A percentile compares a stretch with the other conserved stretches of the same genome.
Conservation (phyloP, 2,113 vertebrate genomes). For the Saccopteryx leptura region DNA sequence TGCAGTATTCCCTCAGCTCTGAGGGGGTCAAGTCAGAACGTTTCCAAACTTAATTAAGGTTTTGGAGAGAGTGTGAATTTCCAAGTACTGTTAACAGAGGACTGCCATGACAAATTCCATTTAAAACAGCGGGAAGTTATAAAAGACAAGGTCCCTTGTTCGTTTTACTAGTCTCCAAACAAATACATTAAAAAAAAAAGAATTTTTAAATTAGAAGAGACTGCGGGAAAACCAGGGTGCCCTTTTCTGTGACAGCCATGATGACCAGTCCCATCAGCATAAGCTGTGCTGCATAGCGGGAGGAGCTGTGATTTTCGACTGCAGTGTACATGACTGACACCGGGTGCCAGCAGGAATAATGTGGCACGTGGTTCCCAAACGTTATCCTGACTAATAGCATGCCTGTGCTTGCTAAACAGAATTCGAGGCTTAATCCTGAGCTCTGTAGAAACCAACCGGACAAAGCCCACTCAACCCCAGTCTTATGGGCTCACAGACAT, state of each 20-base stretch:
- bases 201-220: constrained; percentile 60
- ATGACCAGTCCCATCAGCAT: background rate
- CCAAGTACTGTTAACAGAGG: background rate
- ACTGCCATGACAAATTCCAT: background rate
- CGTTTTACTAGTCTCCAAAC: constrained; percentile 15
- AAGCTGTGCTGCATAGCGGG: constrained; percentile 50
- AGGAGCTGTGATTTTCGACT: background rate
- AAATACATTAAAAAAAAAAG: background rate
- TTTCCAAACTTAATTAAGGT: constrained; percentile 48
- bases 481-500: background rate
- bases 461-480: background rate
- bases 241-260: constrained; percentile 13
- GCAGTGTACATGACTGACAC: constrained; percentile 66
- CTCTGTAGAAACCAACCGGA: background rate
- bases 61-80: constrained; percentile 13
- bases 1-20: constrained; percentile 37
- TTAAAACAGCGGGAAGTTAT: background rate
- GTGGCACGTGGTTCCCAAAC: constrained; percentile 7
- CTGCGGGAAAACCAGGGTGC: constrained; percentile 25
- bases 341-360: constrained; percentile 52
- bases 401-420: constrained; percentile 60
- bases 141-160: background rate
- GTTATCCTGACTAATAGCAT: background rate
- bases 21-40: constrained; percentile 53
- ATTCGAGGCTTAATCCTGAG: background rate